These are phyloP conservation scores for Gonioctena quinquepunctata DNA, from an alignment of 1,140 invertebrate species.

Conservation along the genomic window DNA sequence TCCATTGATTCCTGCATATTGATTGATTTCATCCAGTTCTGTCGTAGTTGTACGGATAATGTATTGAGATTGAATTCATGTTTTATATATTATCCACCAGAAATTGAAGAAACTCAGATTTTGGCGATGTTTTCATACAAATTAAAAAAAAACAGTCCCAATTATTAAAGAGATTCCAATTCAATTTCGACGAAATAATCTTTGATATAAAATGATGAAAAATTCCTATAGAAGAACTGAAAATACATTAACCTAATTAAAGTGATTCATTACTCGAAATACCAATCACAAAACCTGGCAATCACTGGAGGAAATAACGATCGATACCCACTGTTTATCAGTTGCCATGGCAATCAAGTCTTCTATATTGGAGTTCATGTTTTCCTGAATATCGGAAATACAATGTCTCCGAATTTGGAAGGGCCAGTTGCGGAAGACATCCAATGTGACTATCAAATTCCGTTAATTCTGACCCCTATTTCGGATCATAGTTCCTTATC, in stretches of 20 bases:
- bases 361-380: background rate
- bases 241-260: background rate
- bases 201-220: too few relatives aligned
- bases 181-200: background rate
- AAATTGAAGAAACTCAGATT: too few relatives aligned
- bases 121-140: too few relatives aligned
- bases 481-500: slow-evolving; percentile 19
- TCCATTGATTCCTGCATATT: too few relatives aligned
- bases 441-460: slow-evolving; percentile 2
- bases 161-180: background rate
- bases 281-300: background rate
- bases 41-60: too few relatives aligned
- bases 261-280: too few relatives aligned
- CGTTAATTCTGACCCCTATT: slow-evolving; percentile 17
- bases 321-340: background rate
- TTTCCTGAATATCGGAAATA: background rate
- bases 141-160: too few relatives aligned
- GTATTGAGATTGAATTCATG: too few relatives aligned
- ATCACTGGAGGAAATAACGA: too few relatives aligned
- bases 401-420: slow-evolving; percentile 30
- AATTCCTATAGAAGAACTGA: too few relatives aligned
- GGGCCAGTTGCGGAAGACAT: slow-evolving; percentile 6
- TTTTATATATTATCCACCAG: too few relatives aligned
- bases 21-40: too few relatives aligned
- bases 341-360: background rate